Percentiles rank a stretch among this genome's conserved stretches.
phyloP scores from a whole-genome alignment of 2,888 invertebrate genomes.

The Eubasilissa splendida region DNA sequence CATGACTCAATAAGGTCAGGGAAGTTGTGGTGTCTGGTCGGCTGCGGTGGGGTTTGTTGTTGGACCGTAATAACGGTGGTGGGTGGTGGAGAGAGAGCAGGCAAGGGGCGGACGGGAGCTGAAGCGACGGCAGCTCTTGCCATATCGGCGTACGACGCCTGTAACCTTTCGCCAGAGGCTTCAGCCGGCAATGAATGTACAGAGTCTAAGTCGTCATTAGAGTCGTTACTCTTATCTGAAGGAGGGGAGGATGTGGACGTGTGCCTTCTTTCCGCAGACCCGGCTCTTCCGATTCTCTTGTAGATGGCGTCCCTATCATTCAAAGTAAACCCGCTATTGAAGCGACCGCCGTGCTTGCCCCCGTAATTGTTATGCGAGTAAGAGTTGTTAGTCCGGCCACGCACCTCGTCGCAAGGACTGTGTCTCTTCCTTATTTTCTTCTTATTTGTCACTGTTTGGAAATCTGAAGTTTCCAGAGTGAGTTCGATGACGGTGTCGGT shows the following conservation, averaged over 20 bases:
- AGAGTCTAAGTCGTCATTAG: slow-evolving; percentile 86
- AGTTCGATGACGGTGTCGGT: slow-evolving; percentile 73
- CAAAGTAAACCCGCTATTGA: slow-evolving; percentile 36
- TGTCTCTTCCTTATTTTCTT: slow-evolving; percentile 83
- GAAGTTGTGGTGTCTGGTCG: slow-evolving; percentile 62
- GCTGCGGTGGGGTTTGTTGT: slow-evolving; percentile 60
- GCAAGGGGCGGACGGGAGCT: slow-evolving; percentile 45
- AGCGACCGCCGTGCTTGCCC: slow-evolving; percentile 51
- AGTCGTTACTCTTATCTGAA: slow-evolving; percentile 86
- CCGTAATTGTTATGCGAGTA: slow-evolving; percentile 59
- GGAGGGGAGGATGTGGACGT: slow-evolving; percentile 87
- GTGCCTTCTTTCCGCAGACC: slow-evolving; percentile 68
- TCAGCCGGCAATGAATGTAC: slow-evolving; percentile 87
- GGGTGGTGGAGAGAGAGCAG: slow-evolving; percentile 41
- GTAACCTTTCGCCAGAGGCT: slow-evolving; percentile 66
- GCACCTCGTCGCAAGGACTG: slow-evolving; percentile 68
- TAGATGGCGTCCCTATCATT: slow-evolving; percentile 56
- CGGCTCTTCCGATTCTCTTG: slow-evolving; percentile 58
- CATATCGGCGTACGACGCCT: slow-evolving; percentile 87
- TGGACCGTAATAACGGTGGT: background rate
- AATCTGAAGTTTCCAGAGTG: slow-evolving; percentile 79
- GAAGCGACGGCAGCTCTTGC: slow-evolving; percentile 72
- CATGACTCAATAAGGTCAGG: slow-evolving; percentile 72
- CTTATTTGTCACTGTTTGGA: slow-evolving; percentile 88
- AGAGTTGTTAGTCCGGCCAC: slow-evolving; percentile 60